Percentiles rank a stretch among this genome's conserved stretches.
Evolutionary conservation across 2,888 invertebrate species (phyloP).

Genomic region (Pomacea canaliculata): DNA sequence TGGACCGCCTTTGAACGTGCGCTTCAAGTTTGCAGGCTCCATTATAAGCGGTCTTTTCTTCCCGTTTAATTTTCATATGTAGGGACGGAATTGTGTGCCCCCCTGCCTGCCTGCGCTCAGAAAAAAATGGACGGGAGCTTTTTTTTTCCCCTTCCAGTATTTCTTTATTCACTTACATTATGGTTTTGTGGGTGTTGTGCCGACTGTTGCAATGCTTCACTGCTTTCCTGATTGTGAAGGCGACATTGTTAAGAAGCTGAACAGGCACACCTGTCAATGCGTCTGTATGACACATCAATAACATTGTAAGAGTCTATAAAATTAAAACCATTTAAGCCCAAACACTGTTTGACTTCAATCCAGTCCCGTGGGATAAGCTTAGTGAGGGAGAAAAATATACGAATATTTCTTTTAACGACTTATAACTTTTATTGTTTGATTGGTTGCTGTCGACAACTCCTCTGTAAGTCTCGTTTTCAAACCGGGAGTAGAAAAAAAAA

Average conservation of each 20-base stretch:
- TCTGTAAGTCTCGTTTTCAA: no score
- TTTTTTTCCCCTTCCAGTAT: neutral
- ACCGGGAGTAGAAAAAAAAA: no score
- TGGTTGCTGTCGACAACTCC: no score
- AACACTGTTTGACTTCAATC: no score
- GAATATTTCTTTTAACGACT: no score
- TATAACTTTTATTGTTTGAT: no score
- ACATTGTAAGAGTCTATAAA: constrained; percentile 13
- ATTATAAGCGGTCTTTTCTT: constrained; percentile 21
- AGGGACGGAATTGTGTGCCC: constrained; percentile 9
- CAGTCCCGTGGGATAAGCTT: no score
- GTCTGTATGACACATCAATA: constrained; percentile 15
- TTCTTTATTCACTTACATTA: constrained; percentile 2
- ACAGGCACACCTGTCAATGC: constrained; percentile 16
- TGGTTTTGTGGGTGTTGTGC: constrained; percentile 2
- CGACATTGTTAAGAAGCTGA: constrained; percentile 11
- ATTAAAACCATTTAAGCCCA: constrained; percentile 8
- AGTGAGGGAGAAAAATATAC: no score
- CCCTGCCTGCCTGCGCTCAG: constrained; percentile 1
- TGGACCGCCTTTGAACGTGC: constrained; percentile 1
- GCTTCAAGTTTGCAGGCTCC: constrained; percentile 4
- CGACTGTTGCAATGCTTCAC: constrained; percentile 11
- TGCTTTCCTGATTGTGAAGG: constrained; percentile 15
- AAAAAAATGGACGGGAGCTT: constrained; percentile 6
- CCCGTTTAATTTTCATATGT: constrained; percentile 18